Percentiles rank a stretch among this genome's conserved stretches.
Conservation (phyloP, 2,888 invertebrate genomes). For the Caenorhabditis plicata region DNA sequence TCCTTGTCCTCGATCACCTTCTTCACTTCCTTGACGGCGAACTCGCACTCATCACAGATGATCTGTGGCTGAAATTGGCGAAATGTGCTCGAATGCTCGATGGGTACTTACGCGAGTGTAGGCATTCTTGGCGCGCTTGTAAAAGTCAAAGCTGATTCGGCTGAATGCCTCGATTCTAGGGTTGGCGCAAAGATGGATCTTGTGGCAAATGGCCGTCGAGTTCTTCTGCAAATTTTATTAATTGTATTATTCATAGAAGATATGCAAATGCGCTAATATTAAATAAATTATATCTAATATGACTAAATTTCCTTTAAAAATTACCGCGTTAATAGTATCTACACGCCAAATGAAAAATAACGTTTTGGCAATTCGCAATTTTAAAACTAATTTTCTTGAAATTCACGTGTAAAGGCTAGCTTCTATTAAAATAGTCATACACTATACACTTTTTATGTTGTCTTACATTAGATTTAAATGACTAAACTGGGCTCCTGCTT, state of each 20-base stretch:
- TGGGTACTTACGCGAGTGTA: neutral
- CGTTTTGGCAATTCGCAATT: too few species aligned
- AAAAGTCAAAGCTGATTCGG: constrained; percentile 50
- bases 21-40: constrained; percentile 59
- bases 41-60: constrained; percentile 63
- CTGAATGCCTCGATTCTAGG: constrained; percentile 53
- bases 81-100: neutral
- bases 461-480: too few species aligned
- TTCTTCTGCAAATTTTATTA: constrained; percentile 40
- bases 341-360: too few species aligned
- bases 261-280: neutral
- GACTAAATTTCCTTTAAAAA: too few species aligned
- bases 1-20: constrained; percentile 49
- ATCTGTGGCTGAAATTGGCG: constrained; percentile 42
- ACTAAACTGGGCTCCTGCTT: too few species aligned
- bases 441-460: too few species aligned
- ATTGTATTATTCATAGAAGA: too few species aligned
- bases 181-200: constrained; percentile 59
- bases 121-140: constrained; percentile 35
- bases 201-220: constrained; percentile 50
- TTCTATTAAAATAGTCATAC: too few species aligned
- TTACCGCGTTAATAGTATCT: too few species aligned
- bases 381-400: too few species aligned
- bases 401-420: too few species aligned
- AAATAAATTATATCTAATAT: too few species aligned